Conservation (phyloP, 2,888 invertebrate genomes). For the Danaus chrysippus region DNA sequence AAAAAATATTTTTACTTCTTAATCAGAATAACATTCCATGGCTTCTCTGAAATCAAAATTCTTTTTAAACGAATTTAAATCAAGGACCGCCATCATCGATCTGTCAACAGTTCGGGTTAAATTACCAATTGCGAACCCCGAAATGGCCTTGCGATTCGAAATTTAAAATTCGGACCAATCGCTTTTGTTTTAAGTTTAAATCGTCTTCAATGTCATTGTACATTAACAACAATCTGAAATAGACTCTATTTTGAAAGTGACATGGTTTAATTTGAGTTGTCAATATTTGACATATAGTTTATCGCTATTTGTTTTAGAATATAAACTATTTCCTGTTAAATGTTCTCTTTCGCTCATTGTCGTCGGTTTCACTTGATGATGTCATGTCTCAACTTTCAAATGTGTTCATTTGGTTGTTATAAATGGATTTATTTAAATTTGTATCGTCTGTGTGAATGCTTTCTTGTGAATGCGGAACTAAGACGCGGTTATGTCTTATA, state of each 20-base stretch:
- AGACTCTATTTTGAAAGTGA: constrained; percentile 21
- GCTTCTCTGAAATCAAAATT: too few species aligned
- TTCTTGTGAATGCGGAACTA: background rate
- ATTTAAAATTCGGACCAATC: constrained; percentile 64
- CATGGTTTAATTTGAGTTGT: constrained; percentile 38
- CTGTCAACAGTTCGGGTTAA: constrained; percentile 70
- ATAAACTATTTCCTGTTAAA: constrained; percentile 74
- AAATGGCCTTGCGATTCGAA: constrained; percentile 55
- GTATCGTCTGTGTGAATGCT: background rate
- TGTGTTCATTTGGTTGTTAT: constrained; percentile 40
- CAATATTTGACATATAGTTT: constrained; percentile 42
- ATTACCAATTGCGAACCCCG: constrained; percentile 63
- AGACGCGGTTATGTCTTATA: background rate
- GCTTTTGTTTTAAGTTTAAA: constrained; percentile 54
- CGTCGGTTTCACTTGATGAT: constrained; percentile 63
- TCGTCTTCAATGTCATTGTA: constrained; percentile 37
- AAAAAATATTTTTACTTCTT: too few species aligned
- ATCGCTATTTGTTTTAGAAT: constrained; percentile 67
- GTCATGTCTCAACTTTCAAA: constrained; percentile 57
- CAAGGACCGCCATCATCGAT: constrained; percentile 63
- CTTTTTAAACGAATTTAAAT: constrained; percentile 69
- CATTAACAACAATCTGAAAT: constrained; percentile 28
- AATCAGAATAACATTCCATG: too few species aligned
- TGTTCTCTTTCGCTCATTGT: constrained; percentile 64
- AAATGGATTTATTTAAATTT: background rate